Evolutionary conservation across 2,113 vertebrate genomes (phyloP), one percentile per base, ranked within the genome.

Genomic region (Theristicus caerulescens): DNA sequence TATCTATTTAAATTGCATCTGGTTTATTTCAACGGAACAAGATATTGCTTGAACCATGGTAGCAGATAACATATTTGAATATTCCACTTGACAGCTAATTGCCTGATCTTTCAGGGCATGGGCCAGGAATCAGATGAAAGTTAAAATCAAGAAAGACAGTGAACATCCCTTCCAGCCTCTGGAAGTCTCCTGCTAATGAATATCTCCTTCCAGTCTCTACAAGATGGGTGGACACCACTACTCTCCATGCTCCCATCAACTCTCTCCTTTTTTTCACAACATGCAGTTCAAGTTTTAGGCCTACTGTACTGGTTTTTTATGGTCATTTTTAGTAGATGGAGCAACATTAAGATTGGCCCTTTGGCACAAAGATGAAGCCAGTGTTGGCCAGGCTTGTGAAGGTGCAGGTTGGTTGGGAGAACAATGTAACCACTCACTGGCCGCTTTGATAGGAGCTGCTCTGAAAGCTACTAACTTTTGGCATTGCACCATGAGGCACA

Each of bases 361-460:
- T 62, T 34, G 42, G 40, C 62, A 66, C 17, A 16, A 61, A 32
- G 34, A 6, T 3, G 6, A 70, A 59, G 38, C 7, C 24, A 32
- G 25, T 1, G 11, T 9, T 40, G 42, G 40, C 16, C 34, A 52
- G 20, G 22, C 27, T 19, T n/a, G 21, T 57, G 44, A 86, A 25
- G 27, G 31, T 59, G 52, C 16, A 44, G 36, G 27, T 2, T 73
- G 57, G 16, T 36, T 34, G 65, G 51, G 61, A 77, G 54, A 36
- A 22, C 22, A 24, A 19, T 0, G 0, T 31, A 57, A 58, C 20
- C 25, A 13, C 54, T 57, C 8, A 24, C 13, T 2, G 2, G 36
- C 1, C 27, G 8, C 71, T 20, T 46, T 13, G 40, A n/a, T 11
- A 67, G 36, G 64, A 73, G 9, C 6, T n/a, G 44, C 21, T n/a